Evolutionary conservation across 92 coral and sea anemone species (phyloP), one percentile per base, ranked within the genome.

Genomic region (Epizoanthus rinbou): DNA sequence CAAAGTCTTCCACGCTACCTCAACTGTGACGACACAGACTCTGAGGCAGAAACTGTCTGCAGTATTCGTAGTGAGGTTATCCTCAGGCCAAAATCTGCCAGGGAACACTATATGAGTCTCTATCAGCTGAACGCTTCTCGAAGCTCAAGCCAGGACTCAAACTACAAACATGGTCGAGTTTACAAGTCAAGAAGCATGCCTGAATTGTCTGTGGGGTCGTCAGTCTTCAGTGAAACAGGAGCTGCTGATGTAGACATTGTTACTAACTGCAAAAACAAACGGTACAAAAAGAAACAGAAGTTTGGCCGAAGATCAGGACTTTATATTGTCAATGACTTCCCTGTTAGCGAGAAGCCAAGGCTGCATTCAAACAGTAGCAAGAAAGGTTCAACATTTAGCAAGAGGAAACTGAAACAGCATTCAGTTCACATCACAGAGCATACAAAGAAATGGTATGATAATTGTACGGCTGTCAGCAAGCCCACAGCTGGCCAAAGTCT

Each of bases 291-390:
- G 71, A 85, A 89, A 47, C 81, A 90, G 19, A 90, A 93, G 64
- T 91, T 93, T 88, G 95, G 95, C 47, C 90, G 96, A 9, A 84
- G 98, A 72, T 94, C 99, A 57, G 98, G 99, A 76, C 88, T 94
- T 37, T 97, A 97, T 64, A 87, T 92, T 28, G 99, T 97, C 24
- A 97, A 94, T 81, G 98, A 94, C 50, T 71, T 83, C 52, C 92
- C 98, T 7, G 87, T 71, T 17, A 64, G 89, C 60, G 89, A 86
- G 39, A 92, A 92, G 64, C 98, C 94, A 9, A 85, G 86, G 58
- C 89, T 86, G 19, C 85, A 84, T 37, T 80, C 91, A 35, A 85
- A 69, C 21, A 76, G 87, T 54, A 85, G 81, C 83, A 87, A 80
- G 82, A 91, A 82, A 16, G 69, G 86, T 62, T 90, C 79, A 68